These are phyloP conservation scores for Cliona cf. orientalis DNA, from an alignment of 37 sponge, comb jelly and placozoan species.

Conservation along the genomic window DNA sequence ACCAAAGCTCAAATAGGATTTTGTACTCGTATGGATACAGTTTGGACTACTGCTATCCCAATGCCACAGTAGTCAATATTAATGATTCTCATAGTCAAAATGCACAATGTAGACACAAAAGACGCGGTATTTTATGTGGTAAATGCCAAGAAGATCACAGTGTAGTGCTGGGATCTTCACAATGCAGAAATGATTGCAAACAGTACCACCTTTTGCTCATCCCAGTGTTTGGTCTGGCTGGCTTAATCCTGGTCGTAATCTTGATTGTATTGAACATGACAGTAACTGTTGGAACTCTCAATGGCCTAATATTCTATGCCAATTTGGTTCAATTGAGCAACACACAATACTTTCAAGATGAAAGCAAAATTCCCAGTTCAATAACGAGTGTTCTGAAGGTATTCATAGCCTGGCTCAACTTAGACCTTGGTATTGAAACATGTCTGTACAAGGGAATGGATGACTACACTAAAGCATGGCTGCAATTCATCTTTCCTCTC, in stretches of 20 bases:
- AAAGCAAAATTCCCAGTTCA: too few species aligned
- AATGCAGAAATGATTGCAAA: conserved; percentile 19
- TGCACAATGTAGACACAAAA: conserved; percentile 40
- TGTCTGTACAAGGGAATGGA: too few species aligned
- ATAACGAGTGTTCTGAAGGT: too few species aligned
- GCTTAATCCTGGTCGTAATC: conserved; percentile 25
- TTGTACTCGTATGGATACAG: too few species aligned
- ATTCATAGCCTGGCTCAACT: too few species aligned
- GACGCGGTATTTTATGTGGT: conserved; percentile 53
- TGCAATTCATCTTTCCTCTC: too few species aligned
- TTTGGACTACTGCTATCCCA: conserved; percentile 23
- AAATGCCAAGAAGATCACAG: conserved; percentile 34
- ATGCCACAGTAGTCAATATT: not conserved
- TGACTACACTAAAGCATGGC: too few species aligned
- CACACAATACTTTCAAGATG: not conserved
- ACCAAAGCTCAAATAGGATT: too few species aligned
- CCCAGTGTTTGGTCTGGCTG: conserved; percentile 32
- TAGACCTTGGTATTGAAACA: too few species aligned
- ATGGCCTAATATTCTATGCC: conserved; percentile 54
- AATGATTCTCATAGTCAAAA: not conserved
- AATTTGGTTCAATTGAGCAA: conserved; percentile 19
- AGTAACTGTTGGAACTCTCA: conserved; percentile 44
- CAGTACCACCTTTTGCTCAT: not conserved
- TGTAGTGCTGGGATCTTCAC: conserved; percentile 21
- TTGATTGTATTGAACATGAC: conserved; percentile 45